phyloP scores from a whole-genome alignment of 92 coral and sea anemone genomes.

The Isaurus tuberculatus region DNA sequence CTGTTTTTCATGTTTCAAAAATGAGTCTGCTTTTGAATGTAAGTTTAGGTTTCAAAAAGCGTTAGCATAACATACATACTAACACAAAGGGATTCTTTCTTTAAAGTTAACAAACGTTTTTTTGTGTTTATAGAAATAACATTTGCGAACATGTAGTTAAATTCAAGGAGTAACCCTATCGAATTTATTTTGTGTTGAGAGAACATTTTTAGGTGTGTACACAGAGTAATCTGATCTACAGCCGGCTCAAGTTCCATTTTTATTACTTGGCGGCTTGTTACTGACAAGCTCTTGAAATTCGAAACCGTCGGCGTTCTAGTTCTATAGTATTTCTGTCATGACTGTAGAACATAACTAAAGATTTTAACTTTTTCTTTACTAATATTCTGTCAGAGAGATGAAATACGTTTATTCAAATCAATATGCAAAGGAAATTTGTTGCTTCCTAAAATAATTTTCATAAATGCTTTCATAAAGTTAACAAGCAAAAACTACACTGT shows the following conservation, averaged over 20 bases:
- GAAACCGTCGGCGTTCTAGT: constrained; percentile 9
- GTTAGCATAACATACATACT: not conserved
- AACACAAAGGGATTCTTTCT: constrained; percentile 4
- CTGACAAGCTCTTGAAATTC: constrained; percentile 41
- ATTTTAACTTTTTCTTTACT: constrained; percentile 19
- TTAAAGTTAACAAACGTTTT: constrained; percentile 5
- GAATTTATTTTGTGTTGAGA: constrained; percentile 24
- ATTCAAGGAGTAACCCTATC: constrained; percentile 34
- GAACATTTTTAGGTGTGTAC: constrained; percentile 15
- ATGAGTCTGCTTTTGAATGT: no score
- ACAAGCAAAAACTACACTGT: constrained; percentile 24
- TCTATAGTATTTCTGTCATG: constrained; percentile 34
- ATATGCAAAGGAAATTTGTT: constrained; percentile 26
- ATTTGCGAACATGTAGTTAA: constrained; percentile 15
- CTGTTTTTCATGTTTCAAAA: no score
- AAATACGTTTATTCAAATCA: constrained; percentile 27
- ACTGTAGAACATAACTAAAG: constrained; percentile 17
- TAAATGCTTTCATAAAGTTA: constrained; percentile 21
- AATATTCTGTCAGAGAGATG: constrained; percentile 31
- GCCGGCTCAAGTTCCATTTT: constrained; percentile 1
- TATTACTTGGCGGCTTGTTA: constrained; percentile 19
- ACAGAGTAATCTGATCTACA: constrained; percentile 21
- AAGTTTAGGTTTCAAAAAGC: not conserved
- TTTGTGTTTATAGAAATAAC: constrained; percentile 7
- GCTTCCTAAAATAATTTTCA: constrained; percentile 34